A percentile compares a stretch with the other conserved stretches of the same genome.
phyloP scores from a whole-genome alignment of 1,140 invertebrate species.

The Periplaneta americana region DNA sequence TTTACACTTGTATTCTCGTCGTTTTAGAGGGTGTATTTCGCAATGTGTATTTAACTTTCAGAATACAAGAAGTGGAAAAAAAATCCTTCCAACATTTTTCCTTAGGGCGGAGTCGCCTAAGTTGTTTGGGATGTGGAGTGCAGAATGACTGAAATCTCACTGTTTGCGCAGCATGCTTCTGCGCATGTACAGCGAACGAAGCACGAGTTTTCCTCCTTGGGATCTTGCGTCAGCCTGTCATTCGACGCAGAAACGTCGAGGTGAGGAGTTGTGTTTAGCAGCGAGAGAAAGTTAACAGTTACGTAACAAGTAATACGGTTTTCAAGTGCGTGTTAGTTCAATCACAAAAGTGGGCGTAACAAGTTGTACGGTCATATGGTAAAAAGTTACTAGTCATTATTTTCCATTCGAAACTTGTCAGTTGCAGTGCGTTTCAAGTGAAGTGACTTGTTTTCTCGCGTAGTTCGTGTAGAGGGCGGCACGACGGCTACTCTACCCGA shows the following conservation, averaged over 20 bases:
- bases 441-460: background rate
- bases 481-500: conserved; percentile 4
- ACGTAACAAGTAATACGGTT: background rate
- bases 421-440: background rate
- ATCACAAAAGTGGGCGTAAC: background rate
- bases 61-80: background rate
- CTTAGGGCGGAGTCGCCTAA: background rate
- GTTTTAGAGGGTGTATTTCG: background rate
- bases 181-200: conserved; percentile 3
- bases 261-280: background rate
- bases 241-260: conserved; percentile 10
- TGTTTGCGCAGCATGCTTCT: background rate
- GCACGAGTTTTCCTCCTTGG: conserved; percentile 13
- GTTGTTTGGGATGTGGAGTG: background rate
- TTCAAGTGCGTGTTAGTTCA: background rate
- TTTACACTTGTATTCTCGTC: background rate
- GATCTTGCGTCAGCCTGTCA: conserved; percentile 12
- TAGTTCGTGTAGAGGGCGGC: background rate
- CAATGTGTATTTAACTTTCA: background rate
- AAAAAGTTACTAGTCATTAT: background rate
- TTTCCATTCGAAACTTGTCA: background rate
- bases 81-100: background rate
- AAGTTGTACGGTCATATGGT: background rate
- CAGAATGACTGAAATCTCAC: background rate
- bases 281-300: background rate